phyloP scores from a whole-genome alignment of 2,113 vertebrate genomes.

The Meriones unguiculatus region DNA sequence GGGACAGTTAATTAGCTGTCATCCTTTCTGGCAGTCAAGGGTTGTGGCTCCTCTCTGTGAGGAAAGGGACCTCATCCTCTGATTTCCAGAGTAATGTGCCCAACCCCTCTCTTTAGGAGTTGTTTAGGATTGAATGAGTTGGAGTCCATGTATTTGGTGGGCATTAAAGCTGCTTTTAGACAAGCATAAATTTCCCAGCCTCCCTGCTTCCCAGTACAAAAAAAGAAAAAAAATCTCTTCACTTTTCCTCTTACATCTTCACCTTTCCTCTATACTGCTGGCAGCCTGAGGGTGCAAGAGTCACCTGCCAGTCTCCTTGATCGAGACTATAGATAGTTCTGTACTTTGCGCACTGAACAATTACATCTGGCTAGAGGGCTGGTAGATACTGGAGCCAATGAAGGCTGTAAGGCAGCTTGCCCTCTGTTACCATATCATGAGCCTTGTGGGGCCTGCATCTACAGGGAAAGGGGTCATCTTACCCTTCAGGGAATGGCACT shows the following conservation, averaged over 20 bases:
- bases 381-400: neutral
- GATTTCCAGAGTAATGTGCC: neutral
- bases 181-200: neutral
- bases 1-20: neutral
- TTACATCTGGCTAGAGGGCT: neutral
- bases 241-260: slow-evolving; percentile 4
- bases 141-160: neutral
- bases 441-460: neutral
- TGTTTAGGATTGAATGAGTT: slow-evolving; percentile 27
- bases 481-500: neutral
- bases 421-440: neutral
- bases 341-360: neutral
- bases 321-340: neutral
- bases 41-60: neutral
- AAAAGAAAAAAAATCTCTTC: neutral
- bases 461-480: neutral
- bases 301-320: neutral
- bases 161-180: neutral
- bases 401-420: too few species aligned
- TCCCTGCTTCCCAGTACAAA: neutral
- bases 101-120: neutral
- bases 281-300: neutral
- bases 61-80: neutral
- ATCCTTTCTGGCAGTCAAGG: neutral
- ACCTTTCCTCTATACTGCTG: neutral